These are phyloP conservation scores for Limnephilus rhombicus DNA, from an alignment of 2,888 invertebrate genomes.

Conservation along the genomic window DNA sequence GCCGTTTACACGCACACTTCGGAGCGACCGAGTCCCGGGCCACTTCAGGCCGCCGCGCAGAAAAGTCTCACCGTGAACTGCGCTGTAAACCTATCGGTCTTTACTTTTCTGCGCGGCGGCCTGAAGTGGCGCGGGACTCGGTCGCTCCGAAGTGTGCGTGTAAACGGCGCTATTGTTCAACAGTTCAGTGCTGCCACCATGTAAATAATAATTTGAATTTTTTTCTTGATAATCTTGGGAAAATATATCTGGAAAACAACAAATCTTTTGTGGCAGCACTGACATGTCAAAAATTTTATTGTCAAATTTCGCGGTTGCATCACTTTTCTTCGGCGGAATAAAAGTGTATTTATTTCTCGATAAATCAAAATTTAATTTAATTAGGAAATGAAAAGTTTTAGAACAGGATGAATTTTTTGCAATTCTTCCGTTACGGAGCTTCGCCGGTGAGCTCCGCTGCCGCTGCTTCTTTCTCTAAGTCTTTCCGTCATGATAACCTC, in stretches of 20 bases:
- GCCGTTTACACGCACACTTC: too few relatives aligned
- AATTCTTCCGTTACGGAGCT: neutral
- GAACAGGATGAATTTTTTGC: conserved; percentile 23
- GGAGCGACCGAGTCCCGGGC: too few relatives aligned
- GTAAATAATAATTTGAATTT: neutral
- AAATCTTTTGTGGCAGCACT: neutral
- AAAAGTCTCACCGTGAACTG: too few relatives aligned
- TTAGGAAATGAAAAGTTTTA: neutral
- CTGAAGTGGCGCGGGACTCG: too few relatives aligned
- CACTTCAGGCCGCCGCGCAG: too few relatives aligned
- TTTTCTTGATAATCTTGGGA: neutral
- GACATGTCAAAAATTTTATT: conserved; percentile 29
- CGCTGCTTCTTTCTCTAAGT: neutral
- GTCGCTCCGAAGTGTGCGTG: too few relatives aligned
- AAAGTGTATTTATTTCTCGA: neutral
- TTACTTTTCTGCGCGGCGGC: too few relatives aligned
- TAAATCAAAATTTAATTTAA: neutral
- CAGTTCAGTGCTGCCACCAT: neutral
- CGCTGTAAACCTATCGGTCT: too few relatives aligned
- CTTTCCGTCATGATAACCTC: conserved; percentile 8
- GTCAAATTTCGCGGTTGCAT: conserved; percentile 29
- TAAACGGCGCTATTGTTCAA: too few relatives aligned
- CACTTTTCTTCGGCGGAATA: neutral
- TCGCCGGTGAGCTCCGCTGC: neutral
- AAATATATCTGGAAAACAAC: neutral